Evolutionary conservation across 2,888 invertebrate genomes (phyloP).

Genomic region (Germaria angustata): DNA sequence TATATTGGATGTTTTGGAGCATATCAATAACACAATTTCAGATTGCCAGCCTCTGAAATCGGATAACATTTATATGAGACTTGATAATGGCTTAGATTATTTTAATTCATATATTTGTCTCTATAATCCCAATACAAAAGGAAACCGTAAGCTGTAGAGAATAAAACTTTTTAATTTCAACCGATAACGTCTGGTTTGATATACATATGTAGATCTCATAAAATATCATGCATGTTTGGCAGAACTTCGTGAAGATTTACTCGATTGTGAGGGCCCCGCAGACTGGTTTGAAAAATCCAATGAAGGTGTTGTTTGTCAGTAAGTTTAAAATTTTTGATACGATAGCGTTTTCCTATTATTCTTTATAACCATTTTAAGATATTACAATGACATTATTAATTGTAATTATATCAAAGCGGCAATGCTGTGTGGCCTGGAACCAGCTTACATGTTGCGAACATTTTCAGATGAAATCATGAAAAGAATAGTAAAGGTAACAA

Average conservation of each 20-base stretch:
- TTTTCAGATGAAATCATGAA: conserved; percentile 73
- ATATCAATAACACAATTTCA: conserved; percentile 77
- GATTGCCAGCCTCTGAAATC: conserved; percentile 78
- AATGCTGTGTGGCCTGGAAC: conserved; percentile 81
- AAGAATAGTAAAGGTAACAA: conserved; percentile 63
- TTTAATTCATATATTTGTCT: conserved; percentile 80
- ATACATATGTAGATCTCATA: conserved; percentile 72
- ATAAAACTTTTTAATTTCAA: background rate
- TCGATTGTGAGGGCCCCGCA: conserved; percentile 81
- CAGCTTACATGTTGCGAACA: conserved; percentile 78
- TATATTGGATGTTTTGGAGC: conserved; percentile 74
- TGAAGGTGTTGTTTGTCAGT: conserved; percentile 80
- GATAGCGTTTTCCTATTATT: background rate
- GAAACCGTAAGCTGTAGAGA: conserved; percentile 52
- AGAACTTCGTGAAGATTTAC: conserved; percentile 81
- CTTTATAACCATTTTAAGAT: conserved; percentile 72
- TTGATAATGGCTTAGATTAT: conserved; percentile 79
- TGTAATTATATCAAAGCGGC: conserved; percentile 81
- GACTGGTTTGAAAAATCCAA: conserved; percentile 82
- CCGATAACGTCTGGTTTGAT: background rate
- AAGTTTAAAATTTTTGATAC: conserved; percentile 40
- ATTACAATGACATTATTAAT: conserved; percentile 80
- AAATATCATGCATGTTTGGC: conserved; percentile 78
- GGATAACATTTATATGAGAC: conserved; percentile 80
- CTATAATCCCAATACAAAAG: conserved; percentile 56